Base-by-base conservation (phyloP, 2,797 vertebrate species). In the Brotula barbata region DNA sequence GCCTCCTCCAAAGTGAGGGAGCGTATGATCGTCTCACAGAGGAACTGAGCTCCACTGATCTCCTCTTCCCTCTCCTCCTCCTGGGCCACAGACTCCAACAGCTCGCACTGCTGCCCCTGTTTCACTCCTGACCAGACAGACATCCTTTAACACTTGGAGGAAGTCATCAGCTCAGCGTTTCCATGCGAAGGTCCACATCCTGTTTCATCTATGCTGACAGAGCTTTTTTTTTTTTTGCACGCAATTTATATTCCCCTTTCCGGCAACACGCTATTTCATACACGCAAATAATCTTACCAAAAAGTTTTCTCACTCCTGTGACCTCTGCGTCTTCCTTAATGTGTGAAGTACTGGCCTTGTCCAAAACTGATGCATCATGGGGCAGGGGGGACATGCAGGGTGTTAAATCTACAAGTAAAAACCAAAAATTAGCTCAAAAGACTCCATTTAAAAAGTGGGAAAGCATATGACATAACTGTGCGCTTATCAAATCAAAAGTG, bases 1-100 rank as follows among this genome's bases (percentile, higher is more conserved):
- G 94, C 94, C 51, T 97, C 96, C 79, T 99, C 97, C 73, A 98
- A 68, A 2, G 97, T 94, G 9, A 98, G 93, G 9, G 96, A 98
- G 25, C 96, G 93, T 75, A 99, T 98, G 2, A 99, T 94, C 0
- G 96, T 99, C 89, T 99, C 97, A 28, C 95, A 99, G 36, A 98
- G 95, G 82, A 99, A 99, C 87, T 99, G 96, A 7, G 95, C 96
- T 43, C 97, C 96, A 1, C 96, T 99, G 86, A 99, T 94, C 71
- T 98, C 97, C 80, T 96, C 96, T 12, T 99, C 96, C 17, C 87
- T 51, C 58, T 89, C 90, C 64, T 98, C 97, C 42, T 98, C 96
- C 17, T 85, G 89, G 28, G 64, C 69, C 15, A 73, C 23, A 0
- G 78, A 9, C 45, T 90, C 91, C 12, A 89, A 81, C 61, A 71